phyloP scores from a whole-genome alignment of 2,888 invertebrate species.

The Caenorhabditis angaria region DNA sequence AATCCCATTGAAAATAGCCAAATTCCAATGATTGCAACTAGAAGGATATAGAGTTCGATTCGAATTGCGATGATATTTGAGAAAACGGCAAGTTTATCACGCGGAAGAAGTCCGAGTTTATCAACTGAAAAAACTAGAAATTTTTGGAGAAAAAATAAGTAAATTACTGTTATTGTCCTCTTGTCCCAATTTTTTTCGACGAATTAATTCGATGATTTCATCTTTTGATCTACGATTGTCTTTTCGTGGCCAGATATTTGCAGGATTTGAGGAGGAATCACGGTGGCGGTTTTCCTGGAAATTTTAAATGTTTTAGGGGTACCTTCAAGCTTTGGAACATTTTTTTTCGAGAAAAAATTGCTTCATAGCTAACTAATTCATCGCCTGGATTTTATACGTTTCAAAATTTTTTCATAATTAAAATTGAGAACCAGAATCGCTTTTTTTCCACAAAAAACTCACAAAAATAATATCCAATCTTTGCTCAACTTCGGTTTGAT shows the following conservation, averaged over 20 bases:
- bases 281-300: background rate
- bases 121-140: background rate
- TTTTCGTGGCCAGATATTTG: background rate
- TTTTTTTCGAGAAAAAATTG: too few relatives aligned
- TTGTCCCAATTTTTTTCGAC: background rate
- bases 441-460: background rate
- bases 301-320: background rate
- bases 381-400: background rate
- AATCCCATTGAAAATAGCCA: background rate
- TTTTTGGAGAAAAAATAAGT: too few relatives aligned
- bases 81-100: slow-evolving; percentile 3
- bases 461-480: background rate
- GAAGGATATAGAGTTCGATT: background rate
- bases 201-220: background rate
- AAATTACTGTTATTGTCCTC: background rate
- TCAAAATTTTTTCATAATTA: background rate
- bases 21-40: background rate
- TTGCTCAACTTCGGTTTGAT: background rate
- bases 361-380: too few relatives aligned
- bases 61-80: background rate
- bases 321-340: too few relatives aligned
- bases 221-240: background rate
- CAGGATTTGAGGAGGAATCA: background rate
- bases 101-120: background rate
- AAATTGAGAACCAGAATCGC: background rate